Evolutionary conservation across 2,888 invertebrate species (phyloP).

Genomic region (Microchrysa polita): DNA sequence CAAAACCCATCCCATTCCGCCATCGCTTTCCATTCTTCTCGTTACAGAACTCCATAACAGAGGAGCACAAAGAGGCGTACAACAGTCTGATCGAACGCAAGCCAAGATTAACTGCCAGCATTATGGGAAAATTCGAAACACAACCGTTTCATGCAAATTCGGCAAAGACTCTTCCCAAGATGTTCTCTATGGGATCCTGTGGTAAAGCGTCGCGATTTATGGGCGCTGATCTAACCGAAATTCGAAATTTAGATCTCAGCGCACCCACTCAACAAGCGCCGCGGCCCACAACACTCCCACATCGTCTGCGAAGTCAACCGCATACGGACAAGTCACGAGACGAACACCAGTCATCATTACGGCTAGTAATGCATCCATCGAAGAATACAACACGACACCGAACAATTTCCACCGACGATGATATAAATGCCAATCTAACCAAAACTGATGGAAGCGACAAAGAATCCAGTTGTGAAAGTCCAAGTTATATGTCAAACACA

Average conservation of each 20-base stretch:
- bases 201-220: conserved; percentile 39
- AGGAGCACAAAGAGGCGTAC: conserved; percentile 93
- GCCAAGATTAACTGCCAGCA: conserved; percentile 57
- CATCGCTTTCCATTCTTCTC: conserved; percentile 32
- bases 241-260: conserved; percentile 51
- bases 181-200: conserved; percentile 47
- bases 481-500: conserved; percentile 61
- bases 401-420: conserved; percentile 47
- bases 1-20: conserved; percentile 17
- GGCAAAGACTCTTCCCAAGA: conserved; percentile 60
- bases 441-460: conserved; percentile 50
- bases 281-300: conserved; percentile 62
- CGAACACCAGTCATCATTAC: conserved; percentile 51
- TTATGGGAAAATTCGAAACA: conserved; percentile 53
- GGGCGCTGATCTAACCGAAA: conserved; percentile 34
- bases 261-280: conserved; percentile 58
- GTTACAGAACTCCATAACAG: conserved; percentile 80
- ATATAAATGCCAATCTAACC: conserved; percentile 51
- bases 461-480: conserved; percentile 60
- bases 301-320: conserved; percentile 55
- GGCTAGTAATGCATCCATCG: conserved; percentile 47
- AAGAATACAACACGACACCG: conserved; percentile 8
- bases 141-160: conserved; percentile 58
- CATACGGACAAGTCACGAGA: neutral
- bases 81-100: conserved; percentile 88